Percentiles rank a stretch among this genome's conserved stretches.
These are phyloP conservation scores for Cataglyphis albicans DNA, from an alignment of 2,888 invertebrate genomes.

Conservation along the genomic window DNA sequence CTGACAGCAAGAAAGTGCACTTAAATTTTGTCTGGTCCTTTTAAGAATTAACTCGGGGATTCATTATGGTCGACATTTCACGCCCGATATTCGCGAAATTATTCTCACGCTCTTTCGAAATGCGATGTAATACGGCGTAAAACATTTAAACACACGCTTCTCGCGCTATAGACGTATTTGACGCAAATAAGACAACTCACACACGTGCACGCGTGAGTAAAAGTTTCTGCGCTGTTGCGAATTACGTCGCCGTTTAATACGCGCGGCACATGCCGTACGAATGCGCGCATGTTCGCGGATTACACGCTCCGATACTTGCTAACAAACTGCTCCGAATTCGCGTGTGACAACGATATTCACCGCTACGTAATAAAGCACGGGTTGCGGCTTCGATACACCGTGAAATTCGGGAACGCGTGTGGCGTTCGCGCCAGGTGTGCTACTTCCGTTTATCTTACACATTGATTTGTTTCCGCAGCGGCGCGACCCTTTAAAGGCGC, in stretches of 20 bases:
- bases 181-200: conserved; percentile 31
- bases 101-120: conserved; percentile 10
- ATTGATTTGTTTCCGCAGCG: conserved; percentile 61
- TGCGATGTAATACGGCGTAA: conserved; percentile 14
- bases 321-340: conserved; percentile 56
- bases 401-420: conserved; percentile 5
- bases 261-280: conserved; percentile 20
- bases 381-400: conserved; percentile 14
- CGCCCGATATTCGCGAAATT: not conserved
- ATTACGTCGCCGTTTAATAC: conserved; percentile 47
- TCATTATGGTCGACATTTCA: conserved; percentile 23
- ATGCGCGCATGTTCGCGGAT: conserved; percentile 42
- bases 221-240: conserved; percentile 29
- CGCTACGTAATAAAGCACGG: conserved; percentile 55
- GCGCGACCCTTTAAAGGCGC: conserved; percentile 55
- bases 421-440: conserved; percentile 47
- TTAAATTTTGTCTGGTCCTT: conserved; percentile 12
- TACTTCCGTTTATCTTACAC: conserved; percentile 65
- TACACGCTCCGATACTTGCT: conserved; percentile 43
- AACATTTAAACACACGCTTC: not conserved
- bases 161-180: not conserved
- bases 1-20: conserved; percentile 17
- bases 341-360: conserved; percentile 44
- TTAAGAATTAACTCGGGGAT: conserved; percentile 38
- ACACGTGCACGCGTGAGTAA: conserved; percentile 25